A percentile compares a stretch with the other conserved stretches of the same genome.
phyloP scores from a whole-genome alignment of 2,113 vertebrate species.

The Gyps fulvus region DNA sequence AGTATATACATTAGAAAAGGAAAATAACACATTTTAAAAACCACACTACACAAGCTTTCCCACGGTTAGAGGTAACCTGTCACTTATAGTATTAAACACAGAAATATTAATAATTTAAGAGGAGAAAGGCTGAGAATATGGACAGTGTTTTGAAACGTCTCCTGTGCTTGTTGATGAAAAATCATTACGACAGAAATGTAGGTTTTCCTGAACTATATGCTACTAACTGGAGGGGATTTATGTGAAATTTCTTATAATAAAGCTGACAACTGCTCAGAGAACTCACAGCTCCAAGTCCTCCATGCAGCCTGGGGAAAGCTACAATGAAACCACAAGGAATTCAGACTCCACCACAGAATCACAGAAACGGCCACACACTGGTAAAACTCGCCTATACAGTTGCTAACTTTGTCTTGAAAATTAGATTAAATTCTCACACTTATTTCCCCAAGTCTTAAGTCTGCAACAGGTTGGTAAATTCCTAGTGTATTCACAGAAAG shows the following conservation, averaged over 20 bases:
- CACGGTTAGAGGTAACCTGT: background rate
- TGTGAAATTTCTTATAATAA: background rate
- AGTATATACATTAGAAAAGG: background rate
- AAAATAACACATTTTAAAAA: background rate
- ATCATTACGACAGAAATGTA: rapidly evolving
- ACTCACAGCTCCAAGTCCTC: background rate
- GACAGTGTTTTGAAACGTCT: background rate
- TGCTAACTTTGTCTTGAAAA: background rate
- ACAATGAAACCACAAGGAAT: background rate
- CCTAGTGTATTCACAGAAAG: background rate
- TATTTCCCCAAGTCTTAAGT: background rate
- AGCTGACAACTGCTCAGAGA: background rate
- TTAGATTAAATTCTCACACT: background rate
- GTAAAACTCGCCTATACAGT: background rate
- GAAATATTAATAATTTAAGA: background rate
- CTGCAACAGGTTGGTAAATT: background rate
- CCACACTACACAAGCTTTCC: background rate
- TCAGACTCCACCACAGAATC: background rate
- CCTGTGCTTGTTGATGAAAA: background rate
- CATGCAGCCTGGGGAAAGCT: background rate
- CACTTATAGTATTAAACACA: background rate
- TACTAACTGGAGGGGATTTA: background rate
- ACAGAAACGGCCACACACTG: background rate
- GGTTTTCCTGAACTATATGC: background rate
- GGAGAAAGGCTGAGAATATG: background rate